A percentile compares a stretch with the other conserved stretches of the same genome.
phyloP scores from a whole-genome alignment of 2,888 invertebrate species.

The Pardosa pseudoannulata region DNA sequence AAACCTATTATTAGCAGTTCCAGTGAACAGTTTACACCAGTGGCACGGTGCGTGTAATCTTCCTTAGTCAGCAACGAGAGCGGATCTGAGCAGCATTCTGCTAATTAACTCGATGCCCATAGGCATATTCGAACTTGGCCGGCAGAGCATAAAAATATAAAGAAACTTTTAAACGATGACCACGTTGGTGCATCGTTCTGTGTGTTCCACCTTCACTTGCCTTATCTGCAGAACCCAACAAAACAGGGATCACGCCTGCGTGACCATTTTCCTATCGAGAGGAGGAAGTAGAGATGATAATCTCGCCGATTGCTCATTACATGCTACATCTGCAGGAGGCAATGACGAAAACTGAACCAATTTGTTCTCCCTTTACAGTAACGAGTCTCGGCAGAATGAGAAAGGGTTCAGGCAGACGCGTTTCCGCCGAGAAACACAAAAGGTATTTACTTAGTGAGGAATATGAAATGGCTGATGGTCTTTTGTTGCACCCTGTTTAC shows the following conservation, averaged over 20 bases:
- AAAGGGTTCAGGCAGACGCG: neutral
- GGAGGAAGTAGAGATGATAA: conserved; percentile 2
- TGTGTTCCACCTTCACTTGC: too few relatives aligned
- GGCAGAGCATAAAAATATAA: neutral
- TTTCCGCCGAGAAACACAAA: neutral
- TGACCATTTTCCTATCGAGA: conserved; percentile 11
- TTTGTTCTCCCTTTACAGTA: neutral
- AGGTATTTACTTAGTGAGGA: neutral
- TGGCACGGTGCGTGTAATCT: neutral
- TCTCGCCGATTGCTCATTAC: neutral
- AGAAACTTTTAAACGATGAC: neutral
- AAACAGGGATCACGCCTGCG: neutral
- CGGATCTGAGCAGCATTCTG: neutral
- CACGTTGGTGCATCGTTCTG: neutral
- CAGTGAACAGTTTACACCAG: neutral
- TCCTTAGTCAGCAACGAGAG: neutral
- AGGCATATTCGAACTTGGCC: neutral
- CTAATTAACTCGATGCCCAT: neutral
- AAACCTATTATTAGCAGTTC: too few relatives aligned
- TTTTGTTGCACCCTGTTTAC: neutral
- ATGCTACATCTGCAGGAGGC: neutral
- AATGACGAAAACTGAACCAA: neutral
- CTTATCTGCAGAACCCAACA: too few relatives aligned
- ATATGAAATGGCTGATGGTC: neutral
- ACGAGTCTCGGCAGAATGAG: neutral